Evolutionary conservation across 2,888 invertebrate genomes (phyloP).

Genomic region (Clunio marinus): DNA sequence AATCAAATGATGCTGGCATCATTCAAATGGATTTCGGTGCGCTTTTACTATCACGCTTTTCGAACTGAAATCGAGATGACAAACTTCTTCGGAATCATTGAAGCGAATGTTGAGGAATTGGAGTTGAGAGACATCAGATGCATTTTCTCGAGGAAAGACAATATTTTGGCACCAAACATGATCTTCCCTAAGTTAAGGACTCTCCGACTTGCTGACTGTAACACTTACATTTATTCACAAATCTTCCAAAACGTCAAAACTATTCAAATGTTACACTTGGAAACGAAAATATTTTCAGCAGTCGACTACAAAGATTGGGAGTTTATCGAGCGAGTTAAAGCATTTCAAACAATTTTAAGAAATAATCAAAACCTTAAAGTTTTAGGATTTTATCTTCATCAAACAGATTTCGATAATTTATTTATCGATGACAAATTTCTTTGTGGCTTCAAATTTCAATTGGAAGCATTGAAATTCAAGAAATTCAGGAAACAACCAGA

Average conservation of each 20-base stretch:
- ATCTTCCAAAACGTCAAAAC: not conserved
- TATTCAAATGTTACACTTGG: not conserved
- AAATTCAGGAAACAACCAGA: not conserved
- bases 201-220: not conserved
- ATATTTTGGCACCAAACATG: not conserved
- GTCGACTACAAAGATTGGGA: not conserved
- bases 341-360: not conserved
- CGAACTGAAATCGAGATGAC: conserved; percentile 11
- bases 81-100: conserved; percentile 18
- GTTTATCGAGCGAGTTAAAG: not conserved
- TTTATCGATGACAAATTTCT: not conserved
- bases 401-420: conserved; percentile 9
- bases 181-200: not conserved
- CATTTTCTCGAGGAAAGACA: not conserved
- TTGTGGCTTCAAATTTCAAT: not conserved
- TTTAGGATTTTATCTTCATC: not conserved
- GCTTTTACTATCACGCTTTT: not conserved
- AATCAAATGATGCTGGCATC: conserved; percentile 3
- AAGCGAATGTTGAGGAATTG: conserved; percentile 13
- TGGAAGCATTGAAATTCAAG: not conserved
- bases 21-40: not conserved
- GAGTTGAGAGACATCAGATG: not conserved
- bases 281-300: not conserved
- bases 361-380: not conserved
- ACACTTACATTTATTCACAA: not conserved